Conservation (phyloP, 2,113 vertebrate species). For the Poecilia latipinna region DNA sequence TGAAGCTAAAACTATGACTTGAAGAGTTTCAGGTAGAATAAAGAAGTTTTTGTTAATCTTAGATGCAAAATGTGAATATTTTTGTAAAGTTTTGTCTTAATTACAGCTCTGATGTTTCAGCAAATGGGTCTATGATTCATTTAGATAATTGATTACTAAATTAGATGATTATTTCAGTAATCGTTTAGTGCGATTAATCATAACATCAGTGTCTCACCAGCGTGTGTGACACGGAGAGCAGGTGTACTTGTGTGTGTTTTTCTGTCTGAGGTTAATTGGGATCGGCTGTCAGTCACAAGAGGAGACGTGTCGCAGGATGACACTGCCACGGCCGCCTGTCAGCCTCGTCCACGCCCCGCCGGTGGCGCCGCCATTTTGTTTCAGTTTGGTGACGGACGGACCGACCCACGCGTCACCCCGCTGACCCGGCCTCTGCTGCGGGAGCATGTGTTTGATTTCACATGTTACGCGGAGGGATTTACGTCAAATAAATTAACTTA, state of each 20-base stretch:
- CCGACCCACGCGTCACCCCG: constrained; percentile 47
- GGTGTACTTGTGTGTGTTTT: constrained; percentile 49
- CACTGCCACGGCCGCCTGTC: constrained; percentile 54
- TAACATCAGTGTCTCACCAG: constrained; percentile 31
- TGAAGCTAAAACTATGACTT: too few relatives aligned
- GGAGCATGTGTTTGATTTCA: constrained; percentile 65
- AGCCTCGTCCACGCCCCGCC: constrained; percentile 54
- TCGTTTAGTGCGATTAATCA: too few relatives aligned
- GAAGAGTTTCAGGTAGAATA: too few relatives aligned
- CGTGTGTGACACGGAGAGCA: constrained; percentile 35
- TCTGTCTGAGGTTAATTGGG: constrained; percentile 68
- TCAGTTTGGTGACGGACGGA: constrained; percentile 66
- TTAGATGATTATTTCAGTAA: too few relatives aligned
- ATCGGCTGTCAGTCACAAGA: constrained; percentile 67
- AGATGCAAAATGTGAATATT: too few relatives aligned
- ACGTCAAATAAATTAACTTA: too few relatives aligned
- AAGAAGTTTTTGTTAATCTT: too few relatives aligned
- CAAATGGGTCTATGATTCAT: too few relatives aligned
- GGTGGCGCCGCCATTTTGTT: constrained; percentile 54
- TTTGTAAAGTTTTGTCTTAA: too few relatives aligned
- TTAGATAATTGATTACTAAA: too few relatives aligned
- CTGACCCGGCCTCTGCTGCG: constrained; percentile 43
- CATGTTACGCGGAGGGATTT: constrained; percentile 26
- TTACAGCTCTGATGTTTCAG: too few relatives aligned
- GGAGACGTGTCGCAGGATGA: constrained; percentile 67